Percentiles rank a stretch among this genome's conserved stretches.
Evolutionary conservation across 2,888 invertebrate genomes (phyloP).

Genomic region (Artemia sinica): DNA sequence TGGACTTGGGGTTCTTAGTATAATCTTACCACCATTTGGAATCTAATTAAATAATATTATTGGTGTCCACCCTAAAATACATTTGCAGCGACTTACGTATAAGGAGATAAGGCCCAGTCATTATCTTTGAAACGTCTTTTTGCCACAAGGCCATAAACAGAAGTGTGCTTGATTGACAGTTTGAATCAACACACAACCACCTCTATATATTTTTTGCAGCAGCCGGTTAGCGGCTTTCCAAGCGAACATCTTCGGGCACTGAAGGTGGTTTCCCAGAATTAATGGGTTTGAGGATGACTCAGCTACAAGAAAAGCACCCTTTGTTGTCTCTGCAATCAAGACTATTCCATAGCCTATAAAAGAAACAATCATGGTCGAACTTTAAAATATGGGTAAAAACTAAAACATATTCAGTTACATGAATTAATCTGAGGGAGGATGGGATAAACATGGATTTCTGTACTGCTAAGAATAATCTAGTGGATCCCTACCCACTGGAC

Average conservation of each 20-base stretch:
- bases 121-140: slow-evolving; percentile 73
- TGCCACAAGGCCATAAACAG: slow-evolving; percentile 88
- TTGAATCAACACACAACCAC: slow-evolving; percentile 77
- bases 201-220: slow-evolving; percentile 74
- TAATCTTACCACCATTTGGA: slow-evolving; percentile 16
- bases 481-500: too few species aligned
- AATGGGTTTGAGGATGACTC: slow-evolving; percentile 32
- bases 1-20: neutral
- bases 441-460: too few species aligned
- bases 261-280: slow-evolving; percentile 41
- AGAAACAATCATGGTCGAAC: neutral
- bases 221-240: slow-evolving; percentile 58
- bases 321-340: slow-evolving; percentile 75
- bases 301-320: slow-evolving; percentile 33
- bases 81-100: slow-evolving; percentile 40
- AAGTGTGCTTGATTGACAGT: slow-evolving; percentile 65
- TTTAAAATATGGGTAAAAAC: too few species aligned
- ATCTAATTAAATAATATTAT: too few species aligned
- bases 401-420: too few species aligned
- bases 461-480: too few species aligned
- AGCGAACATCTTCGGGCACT: slow-evolving; percentile 81
- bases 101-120: slow-evolving; percentile 43
- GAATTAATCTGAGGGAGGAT: too few species aligned
- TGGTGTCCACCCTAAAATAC: too few species aligned
- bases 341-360: slow-evolving; percentile 63